Base-by-base conservation (phyloP, 2,888 invertebrate genomes). In the Artemia sp. region DNA sequence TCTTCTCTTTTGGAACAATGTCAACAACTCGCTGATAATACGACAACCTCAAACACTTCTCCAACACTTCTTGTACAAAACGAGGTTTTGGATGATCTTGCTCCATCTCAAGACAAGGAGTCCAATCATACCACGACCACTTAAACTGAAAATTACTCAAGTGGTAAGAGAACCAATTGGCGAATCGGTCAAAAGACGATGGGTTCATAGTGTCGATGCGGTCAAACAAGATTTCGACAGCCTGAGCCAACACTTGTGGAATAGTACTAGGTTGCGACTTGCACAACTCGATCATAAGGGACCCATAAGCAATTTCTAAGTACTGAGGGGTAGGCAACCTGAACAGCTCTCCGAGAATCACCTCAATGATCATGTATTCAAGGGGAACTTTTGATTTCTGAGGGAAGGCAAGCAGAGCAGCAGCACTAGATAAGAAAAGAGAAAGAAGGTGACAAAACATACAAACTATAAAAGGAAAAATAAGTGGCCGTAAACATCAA, bases 101-200 rank as follows among this genome's bases (percentile, higher is more conserved):
- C 77, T 92, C 92, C 50, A 92, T 80, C 73, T 86, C 84, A n/a
- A 91, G 81, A 75, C 90, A 90, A 12, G 86, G 86, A 76, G 89
- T 89, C 93, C 93, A 93, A 76, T 93, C 93, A 74, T 92, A 92
- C 98, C 98, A 98, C 3, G 92, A 92, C 97, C 97, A 98, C 70
- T 94, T 86, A 78, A 94, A 98, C 79, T 98, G 96, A 79, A 98
- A 98, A 81, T 98, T 98, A 78, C 96, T 96, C 79, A 98, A 83
- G 80, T 98, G 97, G 78, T 97, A 97, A 0, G 92, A 86, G 79
- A 98, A 98, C 98, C 98, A 99, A 78, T 86, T 88, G 50, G 90
- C 90, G 78, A 98, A 94, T 75, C 88, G 86, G 80, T 98, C 97
- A 79, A 97, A 91, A 77, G 95, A 93, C 2, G 92, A 87, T 0